Conservation (phyloP, 2,888 invertebrate species). For the Proisotoma minuta region DNA sequence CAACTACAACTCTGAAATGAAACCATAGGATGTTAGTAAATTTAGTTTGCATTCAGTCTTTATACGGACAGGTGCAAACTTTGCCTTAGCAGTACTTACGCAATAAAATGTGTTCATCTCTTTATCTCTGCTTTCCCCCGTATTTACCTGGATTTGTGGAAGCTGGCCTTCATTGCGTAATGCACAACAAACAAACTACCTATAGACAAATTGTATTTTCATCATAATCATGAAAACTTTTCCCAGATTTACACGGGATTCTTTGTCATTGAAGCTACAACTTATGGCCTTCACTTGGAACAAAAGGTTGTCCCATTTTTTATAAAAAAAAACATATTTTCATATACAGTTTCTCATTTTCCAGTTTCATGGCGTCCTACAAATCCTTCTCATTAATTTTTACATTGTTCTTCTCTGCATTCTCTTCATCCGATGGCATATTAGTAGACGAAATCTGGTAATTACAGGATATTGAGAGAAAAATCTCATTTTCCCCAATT, state of each 20-base stretch:
- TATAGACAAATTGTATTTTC: conserved; percentile 2
- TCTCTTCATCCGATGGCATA: conserved; percentile 28
- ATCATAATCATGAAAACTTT: background rate
- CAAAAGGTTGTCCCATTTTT: conserved; percentile 18
- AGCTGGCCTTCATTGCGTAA: conserved; percentile 24
- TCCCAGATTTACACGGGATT: conserved; percentile 25
- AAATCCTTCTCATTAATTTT: conserved; percentile 29
- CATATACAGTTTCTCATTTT: background rate
- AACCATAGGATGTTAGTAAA: background rate
- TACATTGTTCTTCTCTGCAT: conserved; percentile 25
- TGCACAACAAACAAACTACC: background rate
- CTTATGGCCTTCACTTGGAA: conserved; percentile 27
- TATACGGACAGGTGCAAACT: background rate
- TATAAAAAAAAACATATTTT: background rate
- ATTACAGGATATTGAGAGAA: background rate
- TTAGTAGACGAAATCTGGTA: conserved; percentile 20
- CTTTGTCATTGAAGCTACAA: conserved; percentile 27
- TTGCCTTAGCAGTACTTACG: background rate
- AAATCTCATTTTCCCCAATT: too few species aligned
- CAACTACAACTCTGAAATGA: too few species aligned
- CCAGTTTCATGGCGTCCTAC: conserved; percentile 27
- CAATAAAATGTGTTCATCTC: background rate
- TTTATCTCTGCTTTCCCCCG: background rate
- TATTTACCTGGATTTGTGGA: conserved; percentile 26
- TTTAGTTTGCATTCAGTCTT: background rate